Base-by-base conservation (phyloP, 2,797 vertebrate species). In the Enteromius mattozi region DNA sequence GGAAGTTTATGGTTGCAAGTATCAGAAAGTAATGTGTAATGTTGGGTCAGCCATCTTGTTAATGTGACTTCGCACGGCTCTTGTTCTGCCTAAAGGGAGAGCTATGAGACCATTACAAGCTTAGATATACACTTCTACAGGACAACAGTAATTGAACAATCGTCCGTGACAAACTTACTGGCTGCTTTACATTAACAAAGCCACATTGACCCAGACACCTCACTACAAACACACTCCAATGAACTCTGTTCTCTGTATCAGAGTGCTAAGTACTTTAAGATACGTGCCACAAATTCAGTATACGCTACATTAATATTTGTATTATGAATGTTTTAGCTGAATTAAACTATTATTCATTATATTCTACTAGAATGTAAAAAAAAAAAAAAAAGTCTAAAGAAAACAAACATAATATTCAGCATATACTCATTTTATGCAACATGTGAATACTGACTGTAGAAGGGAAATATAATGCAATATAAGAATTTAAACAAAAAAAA, bases 11-110 rank as follows among this genome's bases (percentile, higher is more conserved):
- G 81, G 33, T 30, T 65, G 37, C 12, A 69, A 76, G 61, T 33
- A 77, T 51, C 37, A 69, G 51, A 84, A 84, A 70, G 40, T 33
- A 56, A 84, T 78, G 82, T 45, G 42, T 84, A 84, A 71, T 79
- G 54, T 78, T 49, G 66, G 82, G 66, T 84, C 37, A 84, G 76
- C 40, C 51, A 84, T 84, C 82, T 79, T 79, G 68, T 84, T 84
- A 84, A 84, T 78, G 82, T 63, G 82, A 84, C 76, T 51, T 68
- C 30, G 13, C 65, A 42, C 19, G 9, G 49, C 82, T 69, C 45
- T 49, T 69, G 63, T 35, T 56, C 47, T 83, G 82, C 74, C 65
- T 71, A 61, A 63, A 68, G 76, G 30, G 66, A 84, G 66, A 79
- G 40, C 65, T 35, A 70, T 78, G 40, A 27, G 27, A 49, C 82